Base-by-base conservation (phyloP, 2,888 invertebrate species). In the Strigamia transsilvanica region DNA sequence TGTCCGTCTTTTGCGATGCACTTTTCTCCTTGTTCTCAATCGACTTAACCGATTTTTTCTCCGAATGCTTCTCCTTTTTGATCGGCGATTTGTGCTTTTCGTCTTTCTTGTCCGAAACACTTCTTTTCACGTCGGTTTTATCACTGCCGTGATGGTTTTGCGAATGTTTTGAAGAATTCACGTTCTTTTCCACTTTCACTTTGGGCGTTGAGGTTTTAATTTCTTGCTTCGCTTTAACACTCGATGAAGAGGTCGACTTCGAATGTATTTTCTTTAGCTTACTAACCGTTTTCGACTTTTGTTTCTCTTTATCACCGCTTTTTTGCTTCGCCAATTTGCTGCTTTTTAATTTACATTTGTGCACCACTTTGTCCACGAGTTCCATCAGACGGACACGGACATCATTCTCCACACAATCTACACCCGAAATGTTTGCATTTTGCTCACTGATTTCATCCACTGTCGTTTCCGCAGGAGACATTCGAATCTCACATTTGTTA, bases 241-340 rank as follows among this genome's bases (percentile, higher is more conserved):
- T 61, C 4, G 21, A 7, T 12, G 61, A 10, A 2, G 21, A 61
- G 23, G 13, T 61, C 23, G 23, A 23, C n/a, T n/a, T 61, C 61
- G 18, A 61, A 23, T 18, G 51, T 51, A 51, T 51, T 51, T 61
- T 61, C 61, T 61, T 61, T 23, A 61, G 10, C 18, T 61, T 61
- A 21, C 18, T 23, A n/a, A n/a, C 21, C 6, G 61, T 23, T 61
- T 23, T 61, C 46, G n/a, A 13, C 46, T 46, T 46, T 15, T 46
- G 46, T 46, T 46, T 46, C 3, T 46, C 46, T 46, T 46, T 46
- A 46, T 46, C 46, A 38, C 9, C 38, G 4, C n/a, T 46, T n/a
- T 46, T 46, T 46, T 46, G 46, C 12, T 46, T 46, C 4, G 13
- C 15, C 5, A 46, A 46, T 46, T 46, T 46, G n/a, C 42, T 42